Evolutionary conservation across 2,888 invertebrate species (phyloP).

Genomic region (Spodoptera exigua): DNA sequence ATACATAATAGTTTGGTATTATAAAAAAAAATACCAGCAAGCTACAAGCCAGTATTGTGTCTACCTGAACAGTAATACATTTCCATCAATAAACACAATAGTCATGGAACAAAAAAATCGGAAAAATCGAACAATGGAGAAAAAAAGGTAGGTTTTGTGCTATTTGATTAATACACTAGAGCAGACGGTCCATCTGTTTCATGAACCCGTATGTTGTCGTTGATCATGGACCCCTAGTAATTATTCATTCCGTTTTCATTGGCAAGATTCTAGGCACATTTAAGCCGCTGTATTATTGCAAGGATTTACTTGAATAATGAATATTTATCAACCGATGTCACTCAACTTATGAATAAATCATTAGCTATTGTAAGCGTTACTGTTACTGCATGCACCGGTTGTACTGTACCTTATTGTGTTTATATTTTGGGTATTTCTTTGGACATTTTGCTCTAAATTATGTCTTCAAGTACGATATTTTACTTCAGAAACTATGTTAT

Average conservation of each 20-base stretch:
- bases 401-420: conserved; percentile 7
- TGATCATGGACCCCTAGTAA: conserved; percentile 44
- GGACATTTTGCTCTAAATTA: background rate
- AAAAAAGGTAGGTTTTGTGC: conserved; percentile 8
- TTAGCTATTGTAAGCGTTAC: conserved; percentile 52
- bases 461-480: too few relatives aligned
- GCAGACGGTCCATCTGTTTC: conserved; percentile 22
- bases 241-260: conserved; percentile 66
- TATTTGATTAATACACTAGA: conserved; percentile 32
- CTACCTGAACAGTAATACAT: conserved; percentile 9
- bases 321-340: conserved; percentile 75
- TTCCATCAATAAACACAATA: conserved; percentile 9
- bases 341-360: conserved; percentile 74
- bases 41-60: too few relatives aligned
- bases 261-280: conserved; percentile 62
- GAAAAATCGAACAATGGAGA: conserved; percentile 9
- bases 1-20: too few relatives aligned
- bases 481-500: too few relatives aligned
- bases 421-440: background rate
- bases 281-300: conserved; percentile 68
- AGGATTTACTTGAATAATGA: conserved; percentile 71
- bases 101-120: conserved; percentile 7
- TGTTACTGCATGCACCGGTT: conserved; percentile 21
- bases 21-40: too few relatives aligned
- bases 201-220: conserved; percentile 40